phyloP scores from a whole-genome alignment of 2,888 invertebrate species.

The Neoscelio sp. region DNA sequence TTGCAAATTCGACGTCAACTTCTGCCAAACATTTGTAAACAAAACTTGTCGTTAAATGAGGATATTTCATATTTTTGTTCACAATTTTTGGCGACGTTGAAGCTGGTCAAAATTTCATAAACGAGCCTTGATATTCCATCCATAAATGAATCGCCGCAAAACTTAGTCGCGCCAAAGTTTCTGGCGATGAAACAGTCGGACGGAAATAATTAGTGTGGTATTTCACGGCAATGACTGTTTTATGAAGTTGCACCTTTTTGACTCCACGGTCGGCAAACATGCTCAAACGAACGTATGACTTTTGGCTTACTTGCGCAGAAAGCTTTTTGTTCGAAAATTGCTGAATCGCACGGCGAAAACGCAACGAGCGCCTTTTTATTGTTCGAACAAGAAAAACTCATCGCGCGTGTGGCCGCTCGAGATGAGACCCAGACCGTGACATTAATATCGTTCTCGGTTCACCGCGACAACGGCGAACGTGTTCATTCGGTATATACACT shows the following conservation, averaged over 20 bases:
- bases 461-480: conserved; percentile 3
- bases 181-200: neutral
- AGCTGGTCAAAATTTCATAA: too few species aligned
- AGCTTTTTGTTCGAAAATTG: neutral
- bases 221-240: conserved; percentile 32
- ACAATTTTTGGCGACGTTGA: too few species aligned
- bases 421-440: conserved; percentile 10
- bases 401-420: neutral
- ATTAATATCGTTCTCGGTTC: conserved; percentile 9
- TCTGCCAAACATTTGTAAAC: too few species aligned
- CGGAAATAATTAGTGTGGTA: conserved; percentile 11
- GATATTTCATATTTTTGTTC: too few species aligned
- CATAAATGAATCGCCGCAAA: conserved; percentile 12
- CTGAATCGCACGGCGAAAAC: neutral
- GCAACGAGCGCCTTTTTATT: too few species aligned
- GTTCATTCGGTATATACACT: neutral
- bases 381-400: too few species aligned
- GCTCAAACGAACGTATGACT: neutral
- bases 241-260: conserved; percentile 7
- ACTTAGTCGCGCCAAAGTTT: neutral
- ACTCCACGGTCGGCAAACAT: too few species aligned
- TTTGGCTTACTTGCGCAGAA: neutral
- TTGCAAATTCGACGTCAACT: too few species aligned
- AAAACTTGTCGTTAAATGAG: too few species aligned
- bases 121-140: too few species aligned